Base-by-base conservation (phyloP, 2,797 vertebrate genomes). In the Acipenser ruthenus region DNA sequence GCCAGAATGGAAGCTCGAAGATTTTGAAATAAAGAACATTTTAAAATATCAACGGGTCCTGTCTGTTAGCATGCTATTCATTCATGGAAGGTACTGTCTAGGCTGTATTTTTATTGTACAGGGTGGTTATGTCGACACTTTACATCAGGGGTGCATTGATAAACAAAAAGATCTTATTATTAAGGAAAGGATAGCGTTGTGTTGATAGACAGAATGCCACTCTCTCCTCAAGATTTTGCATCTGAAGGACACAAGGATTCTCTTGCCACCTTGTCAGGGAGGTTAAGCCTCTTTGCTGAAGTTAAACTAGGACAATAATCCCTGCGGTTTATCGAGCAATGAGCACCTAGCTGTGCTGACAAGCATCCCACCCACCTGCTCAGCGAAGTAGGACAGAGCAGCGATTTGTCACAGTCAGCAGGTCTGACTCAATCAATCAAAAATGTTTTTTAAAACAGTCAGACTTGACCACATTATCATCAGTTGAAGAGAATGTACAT, bases 251-350 rank as follows among this genome's bases (percentile, higher is more conserved):
- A 87, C 80, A 67, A 74, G 82, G 84, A 85, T 88, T 88, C 86
- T 87, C 81, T 85, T 77, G 78, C 80, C 83, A 87, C 88, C 87
- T 86, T 85, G 81, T 80, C 80, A 84, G 82, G 85, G 78, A 88
- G 82, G 85, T 85, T 92, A 93, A 93, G 90, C 89, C 83, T 89
- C 89, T 92, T 92, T 91, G 71, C 82, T 82, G 84, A 88, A 89
- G 84, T 90, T 88, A 90, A 88, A 90, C 87, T 85, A 86, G 87
- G 87, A 87, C 84, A 88, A 84, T 92, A 93, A 93, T 92, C 90
- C 88, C 85, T 69, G 78, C 83, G 85, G 86, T 90, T 88, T 88
- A 90, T 90, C 85, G 87, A 81, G 87, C 86, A 85, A 82, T 79
- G 82, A 87, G 87, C 86, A 87, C 86, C 86, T 86, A 82, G 80